Percentiles rank a stretch among this genome's conserved stretches.
phyloP scores from a whole-genome alignment of 1,140 invertebrate species.

The Drosophila watanabei region DNA sequence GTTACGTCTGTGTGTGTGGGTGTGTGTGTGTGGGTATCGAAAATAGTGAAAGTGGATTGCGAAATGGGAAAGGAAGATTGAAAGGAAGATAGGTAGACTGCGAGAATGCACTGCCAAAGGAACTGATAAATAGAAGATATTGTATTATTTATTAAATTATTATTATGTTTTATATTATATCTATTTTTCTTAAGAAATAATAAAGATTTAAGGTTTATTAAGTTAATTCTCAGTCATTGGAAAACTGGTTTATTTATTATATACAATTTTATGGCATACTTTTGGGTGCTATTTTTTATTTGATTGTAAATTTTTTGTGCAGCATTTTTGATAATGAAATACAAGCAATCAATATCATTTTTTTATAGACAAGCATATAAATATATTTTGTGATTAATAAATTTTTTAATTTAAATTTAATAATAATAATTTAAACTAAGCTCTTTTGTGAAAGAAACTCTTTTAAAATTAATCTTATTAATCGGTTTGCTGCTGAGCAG shows the following conservation, averaged over 20 bases:
- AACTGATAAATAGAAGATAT: no score
- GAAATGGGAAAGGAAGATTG: constrained; percentile 13
- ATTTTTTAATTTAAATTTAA: no score
- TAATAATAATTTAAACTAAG: not conserved
- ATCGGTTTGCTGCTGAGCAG: not conserved
- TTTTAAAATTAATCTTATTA: not conserved
- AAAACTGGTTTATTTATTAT: not conserved
- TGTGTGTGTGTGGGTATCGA: constrained; percentile 34
- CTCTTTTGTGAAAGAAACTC: not conserved
- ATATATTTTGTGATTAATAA: no score
- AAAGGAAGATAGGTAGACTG: not conserved
- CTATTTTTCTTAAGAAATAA: not conserved
- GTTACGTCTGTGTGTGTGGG: constrained; percentile 1
- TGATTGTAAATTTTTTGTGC: not conserved
- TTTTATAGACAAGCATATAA: no score
- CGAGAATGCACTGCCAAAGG: constrained; percentile 1
- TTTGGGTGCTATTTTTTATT: not conserved
- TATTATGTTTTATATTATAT: not conserved
- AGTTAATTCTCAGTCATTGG: not conserved
- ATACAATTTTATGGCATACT: not conserved
- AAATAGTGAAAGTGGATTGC: constrained; percentile 60
- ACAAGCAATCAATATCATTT: no score
- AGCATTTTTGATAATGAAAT: no score
- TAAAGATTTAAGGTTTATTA: not conserved
- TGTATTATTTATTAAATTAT: no score